phyloP scores from a whole-genome alignment of 2,888 invertebrate species.

The Xestia rhomboidea region DNA sequence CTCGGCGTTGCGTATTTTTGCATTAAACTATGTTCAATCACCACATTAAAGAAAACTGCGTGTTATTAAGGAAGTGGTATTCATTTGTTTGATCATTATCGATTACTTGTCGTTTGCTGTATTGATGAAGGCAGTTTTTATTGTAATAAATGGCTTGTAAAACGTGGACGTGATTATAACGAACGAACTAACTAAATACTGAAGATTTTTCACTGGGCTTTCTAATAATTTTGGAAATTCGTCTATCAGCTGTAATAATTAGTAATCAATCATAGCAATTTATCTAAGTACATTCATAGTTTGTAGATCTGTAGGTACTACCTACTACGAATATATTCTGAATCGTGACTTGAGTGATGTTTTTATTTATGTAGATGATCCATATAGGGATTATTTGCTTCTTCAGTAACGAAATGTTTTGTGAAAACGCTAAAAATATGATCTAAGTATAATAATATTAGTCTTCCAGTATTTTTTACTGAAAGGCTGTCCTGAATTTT shows the following conservation, averaged over 20 bases:
- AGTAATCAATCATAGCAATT: slow-evolving; percentile 16
- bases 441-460: background rate
- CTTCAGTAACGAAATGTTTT: background rate
- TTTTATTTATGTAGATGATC: slow-evolving; percentile 17
- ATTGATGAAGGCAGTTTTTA: slow-evolving; percentile 5
- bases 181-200: background rate
- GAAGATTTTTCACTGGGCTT: background rate
- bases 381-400: background rate
- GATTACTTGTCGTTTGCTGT: slow-evolving; percentile 8
- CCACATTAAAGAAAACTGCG: slow-evolving; percentile 35
- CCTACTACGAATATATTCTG: slow-evolving; percentile 16
- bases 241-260: background rate
- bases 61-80: background rate
- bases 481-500: background rate
- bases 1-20: slow-evolving; percentile 15
- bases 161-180: background rate
- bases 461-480: background rate
- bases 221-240: background rate
- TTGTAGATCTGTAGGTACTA: slow-evolving; percentile 29
- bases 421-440: background rate
- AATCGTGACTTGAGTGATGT: slow-evolving; percentile 11
- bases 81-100: slow-evolving; percentile 27
- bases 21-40: slow-evolving; percentile 4
- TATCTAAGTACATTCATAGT: slow-evolving; percentile 12
- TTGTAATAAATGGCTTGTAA: background rate